Base-by-base conservation (phyloP, 2,797 vertebrate species). In the Pseudochirops cupreus region DNA sequence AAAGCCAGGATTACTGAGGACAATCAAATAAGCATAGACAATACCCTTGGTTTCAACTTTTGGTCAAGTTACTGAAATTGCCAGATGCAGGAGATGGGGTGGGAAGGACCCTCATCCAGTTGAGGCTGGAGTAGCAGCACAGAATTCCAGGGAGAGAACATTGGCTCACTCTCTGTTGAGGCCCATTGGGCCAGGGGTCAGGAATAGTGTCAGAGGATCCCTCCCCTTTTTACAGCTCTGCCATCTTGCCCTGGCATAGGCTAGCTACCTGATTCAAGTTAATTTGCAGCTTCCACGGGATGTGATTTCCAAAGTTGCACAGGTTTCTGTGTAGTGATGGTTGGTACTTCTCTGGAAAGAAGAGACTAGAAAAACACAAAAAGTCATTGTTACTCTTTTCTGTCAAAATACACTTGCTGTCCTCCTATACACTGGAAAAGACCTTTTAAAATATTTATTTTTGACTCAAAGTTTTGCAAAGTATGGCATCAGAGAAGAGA, bases 41-140 rank as follows among this genome's bases (percentile, higher is more conserved):
- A 31, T 21, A 56, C 59, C 54, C 1, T 39, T 55, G 93, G 89
- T 87, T 1, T 9, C 33, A 94, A 52, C 26, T 62, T 91, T 93
- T 92, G 91, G 87, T 93, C 56, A 52, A 92, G 33, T 52, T n/a
- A 90, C 62, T 96, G 82, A 93, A 56, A 93, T 90, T 90, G 92
- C 82, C 92, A 91, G 89, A 59, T 91, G 93, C 24, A 56, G 89
- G 92, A 93, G 90, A 96, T 28, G 93, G 89, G n/a, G 39, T 74
- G 90, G 91, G 93, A 39, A 58, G 26, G 95, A 92, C 58, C 87
- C 28, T 94, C 82, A 82, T 46, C 56, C 67, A 50, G 50, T 52
- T 90, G 56, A 62, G n/a, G 55, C 56, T 58, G n/a, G 7, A 13
- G 26, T 6, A 74, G 56, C 56, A 90, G 11, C 31, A 31, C 39